Evolutionary conservation across 2,113 vertebrate genomes (phyloP), one percentile per base, ranked within the genome.

Genomic region (Tretioscincus oriximinensis): DNA sequence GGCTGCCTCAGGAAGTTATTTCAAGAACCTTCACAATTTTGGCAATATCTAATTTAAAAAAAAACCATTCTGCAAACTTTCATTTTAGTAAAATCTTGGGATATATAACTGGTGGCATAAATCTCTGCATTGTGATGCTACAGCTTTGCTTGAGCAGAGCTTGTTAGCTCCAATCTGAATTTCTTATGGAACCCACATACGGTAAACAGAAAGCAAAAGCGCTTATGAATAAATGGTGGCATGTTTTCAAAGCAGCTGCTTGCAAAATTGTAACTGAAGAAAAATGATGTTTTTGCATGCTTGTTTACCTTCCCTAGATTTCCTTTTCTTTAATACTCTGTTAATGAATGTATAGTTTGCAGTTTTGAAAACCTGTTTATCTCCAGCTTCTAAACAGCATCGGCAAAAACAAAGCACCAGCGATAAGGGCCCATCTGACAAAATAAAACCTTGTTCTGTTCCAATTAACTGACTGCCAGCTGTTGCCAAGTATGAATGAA

Each of bases 391-490:
- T 7, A 67, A 2, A 31, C 63, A n/a, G 20, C 66, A 49, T 66
- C 73, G 75, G 24, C 75, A 45, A 84, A 85, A 69, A 77, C 1
- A 80, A 73, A 88, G 71, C 9, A 54, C 61, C 79, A 89, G 66
- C 67, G 58, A 73, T 72, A 74, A n/a, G 28, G 73, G 26, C 11
- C 29, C 83, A 84, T 70, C 7, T 51, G 75, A 85, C 12, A 86
- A 87, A 41, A 85, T 71, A 86, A 88, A 45, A n/a, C 6, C n/a
- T 87, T 84, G 58, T 1, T 81, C 71, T 82, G 7, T 90, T 75
- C 79, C 85, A 87, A 84, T 72, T 81, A 89, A 66, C 41, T 74
- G 6, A 75, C 49, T 87, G 29, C 68, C 82, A 85, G 18, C 61
- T 89, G 61, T 82, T 90, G 24, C 21, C 35, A 86, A 73, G 83